phyloP scores from a whole-genome alignment of 2,797 vertebrate genomes.

The Graptemys geographica region DNA sequence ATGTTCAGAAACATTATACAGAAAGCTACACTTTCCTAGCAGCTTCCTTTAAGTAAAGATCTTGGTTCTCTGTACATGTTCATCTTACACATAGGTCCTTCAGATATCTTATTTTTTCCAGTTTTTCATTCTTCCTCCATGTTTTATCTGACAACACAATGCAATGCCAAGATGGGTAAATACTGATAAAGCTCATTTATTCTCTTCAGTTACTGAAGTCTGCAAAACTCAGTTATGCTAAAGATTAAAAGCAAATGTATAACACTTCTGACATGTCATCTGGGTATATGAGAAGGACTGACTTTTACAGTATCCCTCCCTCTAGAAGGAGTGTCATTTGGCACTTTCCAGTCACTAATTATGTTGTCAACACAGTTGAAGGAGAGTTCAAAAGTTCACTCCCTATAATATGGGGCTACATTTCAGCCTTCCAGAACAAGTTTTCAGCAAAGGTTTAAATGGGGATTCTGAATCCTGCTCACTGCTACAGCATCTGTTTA shows the following conservation, averaged over 20 bases:
- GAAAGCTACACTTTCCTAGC: not conserved
- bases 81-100: not conserved
- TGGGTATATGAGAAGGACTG: not conserved
- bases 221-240: not conserved
- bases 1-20: not conserved
- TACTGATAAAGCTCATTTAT: not conserved
- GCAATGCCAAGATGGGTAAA: rapidly evolving
- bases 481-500: not conserved
- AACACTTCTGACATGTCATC: not conserved
- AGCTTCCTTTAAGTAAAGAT: not conserved
- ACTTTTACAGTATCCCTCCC: not conserved
- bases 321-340: not conserved
- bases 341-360: not conserved
- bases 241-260: not conserved
- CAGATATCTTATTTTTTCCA: not conserved
- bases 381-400: no score
- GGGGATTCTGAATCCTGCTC: rapidly evolving
- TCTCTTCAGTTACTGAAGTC: not conserved
- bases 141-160: not conserved
- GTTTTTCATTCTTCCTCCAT: rapidly evolving
- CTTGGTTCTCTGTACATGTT: not conserved
- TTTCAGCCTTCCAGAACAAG: not conserved
- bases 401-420: not conserved
- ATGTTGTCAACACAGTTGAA: not conserved
- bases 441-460: not conserved